A percentile compares a stretch with the other conserved stretches of the same genome.
Conservation (phyloP, 2,888 invertebrate species). For the Melanophora roralis region DNA sequence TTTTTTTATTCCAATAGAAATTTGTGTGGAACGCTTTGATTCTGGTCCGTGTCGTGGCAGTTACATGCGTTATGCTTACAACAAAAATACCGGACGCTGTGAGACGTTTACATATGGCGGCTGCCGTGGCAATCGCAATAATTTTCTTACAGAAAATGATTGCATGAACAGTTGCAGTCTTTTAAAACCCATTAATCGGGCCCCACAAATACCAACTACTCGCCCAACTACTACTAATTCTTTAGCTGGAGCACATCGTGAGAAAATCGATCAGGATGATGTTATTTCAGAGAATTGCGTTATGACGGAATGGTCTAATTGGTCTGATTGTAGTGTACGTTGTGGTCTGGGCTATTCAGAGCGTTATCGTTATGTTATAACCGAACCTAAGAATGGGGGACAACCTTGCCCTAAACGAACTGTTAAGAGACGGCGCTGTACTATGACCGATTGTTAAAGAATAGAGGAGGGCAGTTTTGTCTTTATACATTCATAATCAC, state of each 20-base stretch:
- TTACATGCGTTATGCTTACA: slow-evolving; percentile 93
- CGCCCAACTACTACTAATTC: slow-evolving; percentile 38
- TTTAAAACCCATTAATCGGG: slow-evolving; percentile 38
- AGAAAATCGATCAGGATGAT: slow-evolving; percentile 53
- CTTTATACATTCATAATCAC: too few relatives aligned
- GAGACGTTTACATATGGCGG: slow-evolving; percentile 92
- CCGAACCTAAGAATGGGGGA: slow-evolving; percentile 72
- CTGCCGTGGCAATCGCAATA: slow-evolving; percentile 93
- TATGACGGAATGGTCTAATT: slow-evolving; percentile 88
- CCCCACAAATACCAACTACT: slow-evolving; percentile 32
- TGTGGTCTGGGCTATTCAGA: slow-evolving; percentile 87
- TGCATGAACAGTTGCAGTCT: slow-evolving; percentile 83
- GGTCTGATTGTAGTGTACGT: slow-evolving; percentile 88
- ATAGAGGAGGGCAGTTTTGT: too few relatives aligned
- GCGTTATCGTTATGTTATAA: slow-evolving; percentile 76
- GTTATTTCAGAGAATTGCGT: slow-evolving; percentile 81
- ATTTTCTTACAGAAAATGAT: slow-evolving; percentile 89
- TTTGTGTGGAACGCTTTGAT: slow-evolving; percentile 88
- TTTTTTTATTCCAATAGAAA: slow-evolving; percentile 79
- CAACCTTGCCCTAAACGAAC: slow-evolving; percentile 73
- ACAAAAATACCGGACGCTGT: slow-evolving; percentile 85
- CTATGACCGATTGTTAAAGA: slow-evolving; percentile 70
- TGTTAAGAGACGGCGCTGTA: slow-evolving; percentile 73
- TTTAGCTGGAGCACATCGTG: slow-evolving; percentile 42
- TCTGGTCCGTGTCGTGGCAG: slow-evolving; percentile 92